phyloP scores from a whole-genome alignment of 2,113 vertebrate species.

The Poeciliopsis prolifica region DNA sequence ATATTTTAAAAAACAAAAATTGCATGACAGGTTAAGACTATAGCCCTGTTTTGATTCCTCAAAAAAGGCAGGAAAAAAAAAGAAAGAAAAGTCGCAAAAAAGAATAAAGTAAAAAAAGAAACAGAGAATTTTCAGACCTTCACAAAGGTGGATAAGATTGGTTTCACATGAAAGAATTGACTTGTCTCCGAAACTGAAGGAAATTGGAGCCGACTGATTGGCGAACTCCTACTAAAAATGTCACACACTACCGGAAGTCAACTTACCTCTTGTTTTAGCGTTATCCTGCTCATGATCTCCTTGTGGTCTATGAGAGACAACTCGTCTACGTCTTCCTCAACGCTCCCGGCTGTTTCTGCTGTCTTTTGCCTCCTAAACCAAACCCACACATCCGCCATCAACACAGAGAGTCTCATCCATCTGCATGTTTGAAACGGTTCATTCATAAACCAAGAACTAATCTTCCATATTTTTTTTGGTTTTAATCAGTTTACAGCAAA shows the following conservation, averaged over 20 bases:
- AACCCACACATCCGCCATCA: not conserved
- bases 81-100: too few relatives aligned
- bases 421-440: not conserved
- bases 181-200: too few relatives aligned
- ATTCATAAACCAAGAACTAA: not conserved
- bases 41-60: too few relatives aligned
- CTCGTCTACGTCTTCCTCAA: slow-evolving; percentile 91
- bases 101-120: too few relatives aligned
- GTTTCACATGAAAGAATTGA: too few relatives aligned
- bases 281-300: slow-evolving; percentile 94
- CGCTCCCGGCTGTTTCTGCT: slow-evolving; percentile 78
- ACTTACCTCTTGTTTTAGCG: slow-evolving; percentile 92
- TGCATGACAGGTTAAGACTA: too few relatives aligned
- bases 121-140: too few relatives aligned
- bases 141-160: too few relatives aligned
- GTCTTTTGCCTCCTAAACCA: slow-evolving; percentile 82
- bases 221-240: not conserved
- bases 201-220: too few relatives aligned
- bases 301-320: slow-evolving; percentile 95
- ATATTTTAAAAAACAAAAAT: too few relatives aligned
- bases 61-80: too few relatives aligned
- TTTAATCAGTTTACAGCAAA: not conserved
- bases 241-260: not conserved
- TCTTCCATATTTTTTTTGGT: too few relatives aligned
- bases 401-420: not conserved